Base-by-base conservation (phyloP, 2,113 vertebrate genomes). In the Scomber scombrus region DNA sequence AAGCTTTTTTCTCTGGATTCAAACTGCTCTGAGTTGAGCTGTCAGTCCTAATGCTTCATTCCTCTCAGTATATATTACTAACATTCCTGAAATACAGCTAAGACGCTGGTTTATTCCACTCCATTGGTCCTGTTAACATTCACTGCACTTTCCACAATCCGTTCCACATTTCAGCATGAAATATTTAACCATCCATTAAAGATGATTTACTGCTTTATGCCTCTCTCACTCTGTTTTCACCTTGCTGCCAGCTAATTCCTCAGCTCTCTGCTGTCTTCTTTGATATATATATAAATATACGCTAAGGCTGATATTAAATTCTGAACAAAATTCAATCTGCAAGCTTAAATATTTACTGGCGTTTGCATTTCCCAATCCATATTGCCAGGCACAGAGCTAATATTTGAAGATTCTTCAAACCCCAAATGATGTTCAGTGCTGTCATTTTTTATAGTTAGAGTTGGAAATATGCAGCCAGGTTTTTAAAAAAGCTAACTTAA, bases 141-240 rank as follows among this genome's bases (percentile, higher is more conserved):
- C 64, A 6, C 43, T 19, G 62, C 52, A 57, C 61, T 80, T 7
- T n/a, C 34, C 13, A 66, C 56, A 21, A 13, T 56, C 66, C 34
- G 34, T 40, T 40, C 34, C 34, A 40, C 34, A 74, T 81, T 70
- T 19, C 78, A 84, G 64, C 69, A 70, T 71, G 64, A 81, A 74
- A 74, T 67, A 75, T 84, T 81, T 21, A 84, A n/a, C 10, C 54
- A 11, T 69, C 43, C 74, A 81, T 81, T 50, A 78, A 40, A 65
- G 47, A 61, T 52, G 79, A 10, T 56, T 82, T 61, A 31, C 52
- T 7, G 51, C 73, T 31, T 51, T 13, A 55, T 19, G 51, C 40
- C 12, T 61, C 29, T n/a, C 31, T 45, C 16, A 26, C 55, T 68
- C 47, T 18, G 18, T 45, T 29, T 12, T 14, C 45, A 52, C 16